Conservation (phyloP, 2,113 vertebrate species). For the Canis aureus region DNA sequence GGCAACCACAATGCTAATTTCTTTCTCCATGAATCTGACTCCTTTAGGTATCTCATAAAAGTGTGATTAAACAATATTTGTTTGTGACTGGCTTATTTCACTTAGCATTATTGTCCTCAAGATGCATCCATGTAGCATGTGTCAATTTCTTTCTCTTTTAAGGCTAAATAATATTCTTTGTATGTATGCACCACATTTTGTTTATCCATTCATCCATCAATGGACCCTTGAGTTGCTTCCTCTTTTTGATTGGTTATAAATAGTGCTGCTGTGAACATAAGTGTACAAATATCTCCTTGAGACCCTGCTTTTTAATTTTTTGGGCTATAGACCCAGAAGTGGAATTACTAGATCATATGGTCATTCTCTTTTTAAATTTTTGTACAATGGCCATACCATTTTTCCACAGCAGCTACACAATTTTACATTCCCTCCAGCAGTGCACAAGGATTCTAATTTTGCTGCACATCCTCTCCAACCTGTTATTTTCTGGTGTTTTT, state of each 20-base stretch:
- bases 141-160: not conserved
- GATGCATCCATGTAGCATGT: not conserved
- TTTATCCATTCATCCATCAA: not conserved
- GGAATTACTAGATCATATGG: not conserved
- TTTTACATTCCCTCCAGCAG: not conserved
- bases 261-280: not conserved
- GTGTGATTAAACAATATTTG: not conserved
- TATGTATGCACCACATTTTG: not conserved
- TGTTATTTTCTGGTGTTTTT: not conserved
- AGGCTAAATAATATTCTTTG: not conserved
- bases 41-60: not conserved
- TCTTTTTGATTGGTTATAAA: not conserved
- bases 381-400: not conserved
- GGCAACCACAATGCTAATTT: not conserved
- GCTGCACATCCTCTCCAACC: not conserved
- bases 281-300: not conserved
- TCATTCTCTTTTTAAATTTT: not conserved
- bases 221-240: not conserved
- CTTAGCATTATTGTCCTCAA: not conserved
- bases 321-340: not conserved
- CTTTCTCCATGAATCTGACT: not conserved
- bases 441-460: not conserved
- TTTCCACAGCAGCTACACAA: not conserved
- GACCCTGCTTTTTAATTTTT: not conserved
- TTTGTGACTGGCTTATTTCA: not conserved